Conservation (phyloP, 2,888 invertebrate genomes). For the Axea sp. region DNA sequence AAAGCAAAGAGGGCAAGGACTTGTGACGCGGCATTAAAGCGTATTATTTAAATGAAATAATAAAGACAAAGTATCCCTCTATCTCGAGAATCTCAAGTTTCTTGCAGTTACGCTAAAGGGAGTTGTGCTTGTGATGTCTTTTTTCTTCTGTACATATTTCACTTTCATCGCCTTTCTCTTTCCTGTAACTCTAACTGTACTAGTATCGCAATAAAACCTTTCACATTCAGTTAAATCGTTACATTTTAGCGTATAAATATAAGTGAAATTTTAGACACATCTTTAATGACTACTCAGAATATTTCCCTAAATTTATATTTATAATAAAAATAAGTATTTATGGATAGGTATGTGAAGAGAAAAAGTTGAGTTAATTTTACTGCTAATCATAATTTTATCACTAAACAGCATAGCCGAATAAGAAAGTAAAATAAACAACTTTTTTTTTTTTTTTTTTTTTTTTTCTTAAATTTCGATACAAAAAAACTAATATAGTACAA, state of each 20-base stretch:
- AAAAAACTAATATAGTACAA: too few relatives aligned
- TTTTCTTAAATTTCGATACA: too few relatives aligned
- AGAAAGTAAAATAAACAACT: too few relatives aligned
- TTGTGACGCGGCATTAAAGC: slow-evolving; percentile 63
- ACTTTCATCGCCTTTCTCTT: slow-evolving; percentile 37
- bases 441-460: too few relatives aligned
- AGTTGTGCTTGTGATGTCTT: slow-evolving; percentile 24
- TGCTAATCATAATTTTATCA: too few relatives aligned
- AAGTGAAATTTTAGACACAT: slow-evolving; percentile 13
- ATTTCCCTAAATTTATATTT: too few relatives aligned
- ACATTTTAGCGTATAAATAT: slow-evolving; percentile 17
- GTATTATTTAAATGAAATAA: slow-evolving; percentile 72
- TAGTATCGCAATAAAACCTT: slow-evolving; percentile 12
- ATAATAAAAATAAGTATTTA: too few relatives aligned
- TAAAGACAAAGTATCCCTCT: slow-evolving; percentile 66
- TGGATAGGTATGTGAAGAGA: too few relatives aligned
- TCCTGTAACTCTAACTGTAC: slow-evolving; percentile 20
- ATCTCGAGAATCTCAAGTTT: slow-evolving; percentile 60
- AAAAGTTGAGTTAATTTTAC: too few relatives aligned
- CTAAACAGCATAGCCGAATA: too few relatives aligned
- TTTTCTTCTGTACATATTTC: slow-evolving; percentile 40
- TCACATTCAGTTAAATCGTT: not conserved
- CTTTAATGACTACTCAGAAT: too few relatives aligned
- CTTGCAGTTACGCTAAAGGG: slow-evolving; percentile 39
- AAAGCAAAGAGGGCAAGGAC: slow-evolving; percentile 61